Conservation (phyloP, 2,888 invertebrate genomes). For the Leptopilina myrica region DNA sequence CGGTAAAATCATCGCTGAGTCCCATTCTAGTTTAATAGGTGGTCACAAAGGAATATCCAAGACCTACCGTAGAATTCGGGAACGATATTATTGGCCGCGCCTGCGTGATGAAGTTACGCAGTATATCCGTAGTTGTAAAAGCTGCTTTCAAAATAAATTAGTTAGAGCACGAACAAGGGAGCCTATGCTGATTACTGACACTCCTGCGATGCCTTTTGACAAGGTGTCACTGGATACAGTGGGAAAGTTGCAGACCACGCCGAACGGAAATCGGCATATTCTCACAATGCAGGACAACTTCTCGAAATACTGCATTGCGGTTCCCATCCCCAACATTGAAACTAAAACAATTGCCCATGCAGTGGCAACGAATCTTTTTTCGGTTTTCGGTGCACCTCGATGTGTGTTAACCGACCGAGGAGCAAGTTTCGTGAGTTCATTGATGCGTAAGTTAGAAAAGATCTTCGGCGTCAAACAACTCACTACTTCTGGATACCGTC, state of each 20-base stretch:
- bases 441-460: background rate
- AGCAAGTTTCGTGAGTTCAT: background rate
- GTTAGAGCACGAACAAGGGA: slow-evolving; percentile 44
- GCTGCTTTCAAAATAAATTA: slow-evolving; percentile 54
- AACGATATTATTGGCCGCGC: slow-evolving; percentile 50
- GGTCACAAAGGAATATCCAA: no score
- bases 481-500: no score
- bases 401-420: slow-evolving; percentile 7
- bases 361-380: background rate
- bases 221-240: slow-evolving; percentile 50
- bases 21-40: slow-evolving; percentile 44
- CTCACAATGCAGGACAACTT: no score
- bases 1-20: slow-evolving; percentile 45
- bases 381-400: slow-evolving; percentile 9
- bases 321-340: background rate
- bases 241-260: slow-evolving; percentile 39
- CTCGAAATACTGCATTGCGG: no score
- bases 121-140: slow-evolving; percentile 47
- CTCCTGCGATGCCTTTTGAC: slow-evolving; percentile 46
- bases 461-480: background rate
- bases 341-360: slow-evolving; percentile 11
- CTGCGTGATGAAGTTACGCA: slow-evolving; percentile 48
- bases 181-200: slow-evolving; percentile 55
- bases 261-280: slow-evolving; percentile 43
- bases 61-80: slow-evolving; percentile 39